Percentiles rank a stretch among this genome's conserved stretches.
Conservation (phyloP, 1,140 invertebrate species). For the Glossosoma conforme region DNA sequence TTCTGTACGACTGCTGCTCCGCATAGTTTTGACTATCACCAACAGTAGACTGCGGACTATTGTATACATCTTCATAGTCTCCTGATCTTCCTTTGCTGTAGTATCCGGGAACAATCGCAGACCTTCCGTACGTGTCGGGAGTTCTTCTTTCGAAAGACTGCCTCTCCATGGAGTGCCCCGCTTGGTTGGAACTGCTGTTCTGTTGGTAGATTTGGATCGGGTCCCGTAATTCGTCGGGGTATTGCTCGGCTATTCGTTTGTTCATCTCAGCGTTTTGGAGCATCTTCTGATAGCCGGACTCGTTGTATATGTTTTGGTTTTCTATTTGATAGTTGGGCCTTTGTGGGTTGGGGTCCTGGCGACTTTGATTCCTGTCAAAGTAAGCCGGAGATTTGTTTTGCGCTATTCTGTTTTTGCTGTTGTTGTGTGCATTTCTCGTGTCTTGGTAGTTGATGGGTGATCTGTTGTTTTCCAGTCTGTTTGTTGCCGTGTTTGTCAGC, state of each 20-base stretch:
- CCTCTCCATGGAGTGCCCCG: slow-evolving; percentile 31
- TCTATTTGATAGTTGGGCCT: slow-evolving; percentile 34
- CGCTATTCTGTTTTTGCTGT: slow-evolving; percentile 15
- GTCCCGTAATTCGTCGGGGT: slow-evolving; percentile 15
- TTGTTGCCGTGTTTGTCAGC: slow-evolving; percentile 41
- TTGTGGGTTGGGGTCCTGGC: slow-evolving; percentile 36
- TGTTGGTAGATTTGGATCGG: slow-evolving; percentile 20
- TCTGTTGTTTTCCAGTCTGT: slow-evolving; percentile 42
- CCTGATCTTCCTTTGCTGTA: slow-evolving; percentile 48
- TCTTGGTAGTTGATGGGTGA: slow-evolving; percentile 27
- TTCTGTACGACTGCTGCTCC: slow-evolving; percentile 39
- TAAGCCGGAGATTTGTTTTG: slow-evolving; percentile 38
- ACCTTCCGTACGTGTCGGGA: slow-evolving; percentile 75
- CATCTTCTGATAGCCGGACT: slow-evolving; percentile 29
- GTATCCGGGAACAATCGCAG: slow-evolving; percentile 48
- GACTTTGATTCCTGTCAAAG: slow-evolving; percentile 45
- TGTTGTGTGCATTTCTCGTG: slow-evolving; percentile 9
- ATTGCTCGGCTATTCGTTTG: slow-evolving; percentile 19
- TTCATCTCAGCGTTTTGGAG: slow-evolving; percentile 32
- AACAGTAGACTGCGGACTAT: slow-evolving; percentile 35
- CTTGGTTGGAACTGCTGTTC: slow-evolving; percentile 9
- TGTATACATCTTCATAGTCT: slow-evolving; percentile 79
- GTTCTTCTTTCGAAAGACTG: slow-evolving; percentile 62
- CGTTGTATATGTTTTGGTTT: slow-evolving; percentile 19
- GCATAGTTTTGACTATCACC: slow-evolving; percentile 37